A percentile compares a stretch with the other conserved stretches of the same genome.
These are phyloP conservation scores for Chironomus riparius DNA, from an alignment of 2,888 invertebrate species.

Conservation along the genomic window DNA sequence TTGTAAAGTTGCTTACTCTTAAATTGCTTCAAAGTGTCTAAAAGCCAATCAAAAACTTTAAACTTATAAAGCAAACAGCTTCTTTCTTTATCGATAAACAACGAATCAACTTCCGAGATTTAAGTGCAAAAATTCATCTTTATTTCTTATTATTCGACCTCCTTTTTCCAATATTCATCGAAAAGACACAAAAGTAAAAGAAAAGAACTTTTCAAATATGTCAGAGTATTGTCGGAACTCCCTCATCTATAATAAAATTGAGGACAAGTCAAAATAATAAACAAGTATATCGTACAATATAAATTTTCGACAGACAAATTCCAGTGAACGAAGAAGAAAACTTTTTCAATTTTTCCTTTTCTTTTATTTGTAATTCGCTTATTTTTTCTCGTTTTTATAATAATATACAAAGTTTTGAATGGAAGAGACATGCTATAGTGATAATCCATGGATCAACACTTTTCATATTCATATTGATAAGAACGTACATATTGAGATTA, in stretches of 20 bases:
- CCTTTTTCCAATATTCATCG: too few species aligned
- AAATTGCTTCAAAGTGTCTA: too few species aligned
- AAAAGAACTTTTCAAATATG: too few species aligned
- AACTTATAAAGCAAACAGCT: too few species aligned
- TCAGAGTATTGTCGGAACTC: background rate
- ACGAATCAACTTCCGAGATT: too few species aligned
- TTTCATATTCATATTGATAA: background rate
- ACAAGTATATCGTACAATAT: background rate
- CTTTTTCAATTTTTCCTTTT: conserved; percentile 1
- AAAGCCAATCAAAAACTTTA: too few species aligned
- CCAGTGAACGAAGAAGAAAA: background rate
- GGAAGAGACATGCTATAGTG: background rate
- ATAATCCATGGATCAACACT: background rate
- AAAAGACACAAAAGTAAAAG: too few species aligned
- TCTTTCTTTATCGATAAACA: too few species aligned
- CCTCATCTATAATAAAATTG: background rate
- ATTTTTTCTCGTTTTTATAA: background rate
- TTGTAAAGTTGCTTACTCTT: too few species aligned
- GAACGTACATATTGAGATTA: too few species aligned
- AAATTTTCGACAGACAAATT: background rate
- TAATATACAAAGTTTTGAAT: background rate
- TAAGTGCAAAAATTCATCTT: too few species aligned
- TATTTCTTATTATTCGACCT: too few species aligned
- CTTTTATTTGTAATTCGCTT: background rate
- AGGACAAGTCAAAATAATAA: background rate